Percentiles rank a stretch among this genome's conserved stretches.
phyloP scores from a whole-genome alignment of 2,888 invertebrate genomes.

The Willowsia nigromaculata region DNA sequence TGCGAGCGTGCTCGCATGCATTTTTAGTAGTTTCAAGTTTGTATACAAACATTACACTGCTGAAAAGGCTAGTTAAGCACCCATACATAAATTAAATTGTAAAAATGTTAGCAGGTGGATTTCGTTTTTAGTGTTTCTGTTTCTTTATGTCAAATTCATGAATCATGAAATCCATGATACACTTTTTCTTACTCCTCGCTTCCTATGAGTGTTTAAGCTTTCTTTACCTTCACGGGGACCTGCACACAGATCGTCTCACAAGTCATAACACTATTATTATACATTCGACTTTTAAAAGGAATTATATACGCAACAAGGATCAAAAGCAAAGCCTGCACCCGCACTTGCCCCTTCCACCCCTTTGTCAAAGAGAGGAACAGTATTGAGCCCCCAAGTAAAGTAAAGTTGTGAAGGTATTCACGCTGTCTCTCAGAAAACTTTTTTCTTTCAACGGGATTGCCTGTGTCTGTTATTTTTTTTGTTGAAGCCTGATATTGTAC shows the following conservation, averaged over 20 bases:
- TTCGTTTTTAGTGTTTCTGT: conserved; percentile 3
- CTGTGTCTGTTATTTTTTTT: conserved; percentile 2
- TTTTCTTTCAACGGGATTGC: conserved; percentile 16
- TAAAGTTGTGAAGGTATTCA: not conserved
- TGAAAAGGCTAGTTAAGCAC: conserved; percentile 1
- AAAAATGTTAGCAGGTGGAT: conserved; percentile 40
- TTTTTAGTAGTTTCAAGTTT: not conserved
- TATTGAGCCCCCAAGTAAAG: not conserved
- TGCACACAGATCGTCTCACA: not conserved
- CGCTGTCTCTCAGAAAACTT: conserved; percentile 7
- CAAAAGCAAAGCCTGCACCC: conserved; percentile 26
- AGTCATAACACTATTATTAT: conserved; percentile 6
- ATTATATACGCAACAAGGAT: conserved; percentile 59
- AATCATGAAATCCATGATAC: not conserved
- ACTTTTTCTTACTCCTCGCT: not conserved
- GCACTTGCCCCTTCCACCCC: conserved; percentile 27
- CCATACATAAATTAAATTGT: conserved; percentile 31
- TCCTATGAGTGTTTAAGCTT: not conserved
- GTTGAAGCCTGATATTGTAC: not conserved
- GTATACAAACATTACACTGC: not conserved
- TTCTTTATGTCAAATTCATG: conserved; percentile 20
- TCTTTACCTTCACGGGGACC: not conserved
- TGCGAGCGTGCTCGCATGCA: not conserved
- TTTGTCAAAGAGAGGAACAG: conserved; percentile 17
- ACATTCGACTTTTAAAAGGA: conserved; percentile 6